phyloP scores from a whole-genome alignment of 2,888 invertebrate genomes.

The Sphecodes monilicornis region DNA sequence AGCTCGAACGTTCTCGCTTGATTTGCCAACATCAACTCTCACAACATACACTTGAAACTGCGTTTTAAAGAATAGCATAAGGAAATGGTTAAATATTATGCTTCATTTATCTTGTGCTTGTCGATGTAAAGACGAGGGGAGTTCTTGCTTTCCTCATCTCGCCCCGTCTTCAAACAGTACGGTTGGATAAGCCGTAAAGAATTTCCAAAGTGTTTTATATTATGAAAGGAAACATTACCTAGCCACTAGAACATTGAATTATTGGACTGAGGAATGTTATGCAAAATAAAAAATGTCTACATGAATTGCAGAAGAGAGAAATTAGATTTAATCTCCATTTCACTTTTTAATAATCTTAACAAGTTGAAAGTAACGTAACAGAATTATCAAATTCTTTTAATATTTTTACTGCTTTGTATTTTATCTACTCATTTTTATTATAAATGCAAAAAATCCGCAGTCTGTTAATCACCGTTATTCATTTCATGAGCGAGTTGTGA shows the following conservation, averaged over 20 bases:
- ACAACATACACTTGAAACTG: neutral
- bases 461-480: too few relatives aligned
- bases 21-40: constrained; percentile 28
- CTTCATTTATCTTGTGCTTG: neutral
- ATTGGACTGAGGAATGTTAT: neutral
- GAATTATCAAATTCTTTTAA: too few relatives aligned
- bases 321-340: too few relatives aligned
- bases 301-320: neutral
- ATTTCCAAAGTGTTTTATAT: neutral
- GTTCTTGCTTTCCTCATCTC: neutral
- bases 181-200: neutral
- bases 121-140: neutral
- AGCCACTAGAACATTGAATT: neutral
- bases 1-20: constrained; percentile 9
- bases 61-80: neutral
- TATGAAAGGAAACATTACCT: neutral
- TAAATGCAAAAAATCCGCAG: too few relatives aligned
- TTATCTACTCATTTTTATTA: too few relatives aligned
- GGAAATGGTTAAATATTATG: constrained; percentile 4
- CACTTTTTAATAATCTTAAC: too few relatives aligned
- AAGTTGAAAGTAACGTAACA: too few relatives aligned
- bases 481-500: too few relatives aligned
- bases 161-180: neutral
- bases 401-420: too few relatives aligned
- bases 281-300: neutral